Evolutionary conservation across 2,113 vertebrate species (phyloP).

Genomic region (Meles meles): DNA sequence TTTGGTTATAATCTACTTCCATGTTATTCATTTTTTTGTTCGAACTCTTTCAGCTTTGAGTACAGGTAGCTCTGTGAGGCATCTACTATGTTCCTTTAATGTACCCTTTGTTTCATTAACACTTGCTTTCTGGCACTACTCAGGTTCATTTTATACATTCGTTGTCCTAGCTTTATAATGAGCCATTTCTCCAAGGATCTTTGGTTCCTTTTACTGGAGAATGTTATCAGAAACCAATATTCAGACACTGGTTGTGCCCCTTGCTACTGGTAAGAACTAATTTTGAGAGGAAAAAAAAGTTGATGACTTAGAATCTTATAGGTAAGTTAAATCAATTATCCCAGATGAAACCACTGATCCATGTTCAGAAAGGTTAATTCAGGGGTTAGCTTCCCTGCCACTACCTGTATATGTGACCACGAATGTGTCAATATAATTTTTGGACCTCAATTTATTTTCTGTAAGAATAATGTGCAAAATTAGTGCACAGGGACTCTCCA

Average conservation of each 20-base stretch:
- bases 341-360: not conserved
- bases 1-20: not conserved
- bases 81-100: not conserved
- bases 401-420: not conserved
- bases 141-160: not conserved
- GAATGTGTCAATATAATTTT: not conserved
- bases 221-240: not conserved
- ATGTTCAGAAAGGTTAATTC: not conserved
- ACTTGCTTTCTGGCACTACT: not conserved
- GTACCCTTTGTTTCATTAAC: not conserved
- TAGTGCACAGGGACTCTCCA: fast-evolving
- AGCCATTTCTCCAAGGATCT: not conserved
- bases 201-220: not conserved
- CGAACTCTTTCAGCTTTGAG: not conserved
- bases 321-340: not conserved
- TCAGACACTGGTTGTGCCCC: not conserved
- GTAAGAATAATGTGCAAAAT: not conserved
- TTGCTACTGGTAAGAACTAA: not conserved
- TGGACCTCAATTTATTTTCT: not conserved
- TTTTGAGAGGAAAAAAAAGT: not conserved
- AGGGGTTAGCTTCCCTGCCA: not conserved
- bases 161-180: not conserved
- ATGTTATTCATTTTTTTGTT: not conserved
- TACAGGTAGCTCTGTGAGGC: not conserved
- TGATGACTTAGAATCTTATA: not conserved